Conservation (phyloP, 2,888 invertebrate species). For the Noctua janthina region DNA sequence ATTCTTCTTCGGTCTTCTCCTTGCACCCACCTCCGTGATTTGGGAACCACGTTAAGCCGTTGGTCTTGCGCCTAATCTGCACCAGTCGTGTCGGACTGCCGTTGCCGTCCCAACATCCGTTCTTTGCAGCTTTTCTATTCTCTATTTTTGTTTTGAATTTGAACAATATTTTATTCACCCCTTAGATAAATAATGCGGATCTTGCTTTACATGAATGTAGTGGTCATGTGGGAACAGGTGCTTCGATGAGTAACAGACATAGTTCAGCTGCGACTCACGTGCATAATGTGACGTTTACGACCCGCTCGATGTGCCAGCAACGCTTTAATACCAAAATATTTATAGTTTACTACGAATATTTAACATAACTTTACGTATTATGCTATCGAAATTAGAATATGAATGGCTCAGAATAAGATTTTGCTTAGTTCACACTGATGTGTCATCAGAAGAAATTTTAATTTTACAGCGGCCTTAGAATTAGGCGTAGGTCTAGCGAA, state of each 20-base stretch:
- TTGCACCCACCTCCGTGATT: too few species aligned
- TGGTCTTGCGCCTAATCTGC: too few species aligned
- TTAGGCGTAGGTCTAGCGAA: neutral
- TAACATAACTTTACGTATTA: slow-evolving; percentile 24
- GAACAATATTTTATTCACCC: neutral
- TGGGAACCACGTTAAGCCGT: too few species aligned
- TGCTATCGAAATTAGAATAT: slow-evolving; percentile 14
- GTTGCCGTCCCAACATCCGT: neutral
- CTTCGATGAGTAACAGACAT: slow-evolving; percentile 51
- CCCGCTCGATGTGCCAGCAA: slow-evolving; percentile 10
- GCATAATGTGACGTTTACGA: slow-evolving; percentile 55
- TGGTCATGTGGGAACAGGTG: slow-evolving; percentile 26
- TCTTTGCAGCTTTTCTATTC: neutral
- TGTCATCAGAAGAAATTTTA: slow-evolving; percentile 7
- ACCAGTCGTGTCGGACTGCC: too few species aligned
- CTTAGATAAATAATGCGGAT: neutral
- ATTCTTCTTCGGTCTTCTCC: too few species aligned
- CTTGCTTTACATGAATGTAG: slow-evolving; percentile 3
- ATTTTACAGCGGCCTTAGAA: neutral
- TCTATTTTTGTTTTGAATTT: neutral
- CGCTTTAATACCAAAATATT: slow-evolving; percentile 27
- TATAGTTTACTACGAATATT: slow-evolving; percentile 37
- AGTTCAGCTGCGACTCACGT: slow-evolving; percentile 48
- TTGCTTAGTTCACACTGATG: neutral
- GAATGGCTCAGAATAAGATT: neutral